These are phyloP conservation scores for Habrosyne pyritoides DNA, from an alignment of 2,888 invertebrate species.

Conservation along the genomic window DNA sequence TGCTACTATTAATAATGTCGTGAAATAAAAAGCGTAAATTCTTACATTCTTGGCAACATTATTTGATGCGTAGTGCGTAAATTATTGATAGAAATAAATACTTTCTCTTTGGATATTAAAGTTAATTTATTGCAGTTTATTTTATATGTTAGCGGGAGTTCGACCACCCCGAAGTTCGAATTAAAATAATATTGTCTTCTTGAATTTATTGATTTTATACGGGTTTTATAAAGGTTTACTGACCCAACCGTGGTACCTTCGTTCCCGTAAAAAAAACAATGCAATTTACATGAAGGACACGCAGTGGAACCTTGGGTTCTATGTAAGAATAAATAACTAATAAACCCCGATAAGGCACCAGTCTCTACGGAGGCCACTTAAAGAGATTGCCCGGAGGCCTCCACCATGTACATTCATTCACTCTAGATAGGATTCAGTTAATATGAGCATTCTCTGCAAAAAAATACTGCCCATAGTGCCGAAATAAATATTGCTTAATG, in stretches of 20 bases:
- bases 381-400: conserved; percentile 72
- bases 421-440: conserved; percentile 63
- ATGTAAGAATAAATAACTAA: conserved; percentile 75
- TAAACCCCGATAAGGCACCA: conserved; percentile 67
- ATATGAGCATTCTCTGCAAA: conserved; percentile 65
- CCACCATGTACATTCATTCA: conserved; percentile 53
- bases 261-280: conserved; percentile 42
- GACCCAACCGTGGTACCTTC: not conserved
- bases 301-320: conserved; percentile 42
- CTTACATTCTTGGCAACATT: not conserved
- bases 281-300: conserved; percentile 68
- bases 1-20: not conserved
- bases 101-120: not conserved
- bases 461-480: conserved; percentile 57
- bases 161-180: not conserved
- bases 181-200: not conserved
- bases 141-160: not conserved
- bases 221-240: too few species aligned
- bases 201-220: too few species aligned
- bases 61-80: not conserved
- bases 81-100: not conserved
- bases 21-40: not conserved
- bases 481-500: conserved; percentile 72
- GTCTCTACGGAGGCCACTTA: conserved; percentile 66
- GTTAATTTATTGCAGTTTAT: not conserved